Conservation (phyloP, 2,113 vertebrate species). For the Scytalopus superciliaris region DNA sequence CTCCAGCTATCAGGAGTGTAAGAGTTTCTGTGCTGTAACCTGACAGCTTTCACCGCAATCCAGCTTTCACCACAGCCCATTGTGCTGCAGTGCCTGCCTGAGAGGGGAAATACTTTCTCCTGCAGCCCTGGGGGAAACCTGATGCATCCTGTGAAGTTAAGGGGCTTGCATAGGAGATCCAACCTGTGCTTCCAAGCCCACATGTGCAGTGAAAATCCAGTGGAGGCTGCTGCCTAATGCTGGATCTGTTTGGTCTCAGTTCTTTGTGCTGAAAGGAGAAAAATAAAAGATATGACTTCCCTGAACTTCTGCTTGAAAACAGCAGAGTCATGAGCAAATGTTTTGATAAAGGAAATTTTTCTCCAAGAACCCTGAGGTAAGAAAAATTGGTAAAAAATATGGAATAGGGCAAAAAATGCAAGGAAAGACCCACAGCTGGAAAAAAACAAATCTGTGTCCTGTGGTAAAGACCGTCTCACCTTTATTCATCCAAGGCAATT, state of each 20-base stretch:
- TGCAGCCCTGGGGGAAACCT: neutral
- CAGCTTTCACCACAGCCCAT: neutral
- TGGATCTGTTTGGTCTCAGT: neutral
- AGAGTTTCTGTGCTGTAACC: neutral
- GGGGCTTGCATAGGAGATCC: neutral
- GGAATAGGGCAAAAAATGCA: neutral
- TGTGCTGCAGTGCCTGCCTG: neutral
- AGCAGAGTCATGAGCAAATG: fast-evolving
- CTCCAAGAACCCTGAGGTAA: neutral
- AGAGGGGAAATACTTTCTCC: neutral
- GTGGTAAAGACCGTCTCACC: neutral
- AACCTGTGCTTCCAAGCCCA: neutral
- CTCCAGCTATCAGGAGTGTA: fast-evolving
- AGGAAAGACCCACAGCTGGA: neutral
- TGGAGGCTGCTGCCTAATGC: neutral
- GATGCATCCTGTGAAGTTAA: neutral
- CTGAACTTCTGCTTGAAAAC: neutral
- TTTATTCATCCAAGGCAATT: neutral
- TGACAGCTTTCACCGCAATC: neutral
- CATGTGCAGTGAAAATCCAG: neutral
- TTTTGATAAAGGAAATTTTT: neutral
- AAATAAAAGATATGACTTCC: neutral
- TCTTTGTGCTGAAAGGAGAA: neutral
- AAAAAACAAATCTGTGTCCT: neutral
- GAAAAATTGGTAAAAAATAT: neutral